phyloP scores from a whole-genome alignment of 2,113 vertebrate genomes.

The Lamprotornis superbus region DNA sequence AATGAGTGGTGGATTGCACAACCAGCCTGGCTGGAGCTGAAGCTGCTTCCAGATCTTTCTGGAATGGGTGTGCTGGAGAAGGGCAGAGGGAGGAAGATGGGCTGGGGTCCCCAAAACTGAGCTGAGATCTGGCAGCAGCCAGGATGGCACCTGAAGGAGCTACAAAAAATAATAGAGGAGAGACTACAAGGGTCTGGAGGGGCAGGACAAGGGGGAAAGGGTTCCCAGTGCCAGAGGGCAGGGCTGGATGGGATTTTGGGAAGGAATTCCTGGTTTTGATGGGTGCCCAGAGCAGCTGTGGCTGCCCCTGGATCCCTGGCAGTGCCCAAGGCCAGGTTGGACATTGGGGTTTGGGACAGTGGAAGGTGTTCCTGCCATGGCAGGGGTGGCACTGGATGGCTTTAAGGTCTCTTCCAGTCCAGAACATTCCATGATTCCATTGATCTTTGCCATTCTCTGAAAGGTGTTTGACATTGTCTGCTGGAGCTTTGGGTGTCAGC shows the following conservation, averaged over 20 bases:
- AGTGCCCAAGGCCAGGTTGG: background rate
- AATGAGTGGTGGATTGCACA: conserved; percentile 1
- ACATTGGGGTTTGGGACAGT: background rate
- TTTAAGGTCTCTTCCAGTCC: background rate
- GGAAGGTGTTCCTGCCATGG: background rate
- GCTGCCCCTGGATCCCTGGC: background rate
- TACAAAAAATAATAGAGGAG: fast-evolving
- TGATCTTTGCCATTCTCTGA: background rate
- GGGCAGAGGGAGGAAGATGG: background rate
- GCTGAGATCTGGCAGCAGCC: background rate
- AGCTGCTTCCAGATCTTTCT: background rate
- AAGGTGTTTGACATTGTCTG: background rate
- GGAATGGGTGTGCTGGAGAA: fast-evolving
- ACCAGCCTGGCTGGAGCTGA: background rate
- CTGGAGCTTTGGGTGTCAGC: background rate
- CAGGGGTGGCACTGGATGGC: fast-evolving
- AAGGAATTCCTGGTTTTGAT: too few species aligned
- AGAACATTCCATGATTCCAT: background rate
- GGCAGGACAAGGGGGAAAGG: background rate
- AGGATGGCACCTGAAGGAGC: background rate
- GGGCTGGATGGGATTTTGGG: background rate
- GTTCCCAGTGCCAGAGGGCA: background rate
- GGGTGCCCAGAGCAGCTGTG: background rate
- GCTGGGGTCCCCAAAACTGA: background rate
- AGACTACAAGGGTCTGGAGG: background rate